These are phyloP conservation scores for Vultur gryphus DNA, from an alignment of 2,797 vertebrate species.

Conservation along the genomic window DNA sequence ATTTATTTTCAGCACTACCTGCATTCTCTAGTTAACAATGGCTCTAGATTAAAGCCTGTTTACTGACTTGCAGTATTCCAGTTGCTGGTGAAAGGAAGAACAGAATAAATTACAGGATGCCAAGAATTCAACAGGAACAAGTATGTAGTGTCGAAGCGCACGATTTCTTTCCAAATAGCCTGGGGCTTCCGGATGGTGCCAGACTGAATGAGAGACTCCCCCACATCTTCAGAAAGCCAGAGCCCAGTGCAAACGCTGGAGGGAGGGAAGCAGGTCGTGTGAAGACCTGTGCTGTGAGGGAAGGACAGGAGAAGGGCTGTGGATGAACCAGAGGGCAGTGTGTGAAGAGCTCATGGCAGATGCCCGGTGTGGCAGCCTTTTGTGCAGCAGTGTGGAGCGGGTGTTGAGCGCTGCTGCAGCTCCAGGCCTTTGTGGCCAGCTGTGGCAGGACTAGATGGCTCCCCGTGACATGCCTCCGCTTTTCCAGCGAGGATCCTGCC, in stretches of 20 bases:
- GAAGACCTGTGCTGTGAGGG: no score
- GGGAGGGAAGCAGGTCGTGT: not conserved
- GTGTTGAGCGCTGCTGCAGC: not conserved
- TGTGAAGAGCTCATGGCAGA: not conserved
- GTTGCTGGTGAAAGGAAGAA: not conserved
- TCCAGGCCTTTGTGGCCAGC: not conserved
- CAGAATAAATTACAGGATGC: conserved; percentile 16
- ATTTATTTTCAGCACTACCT: conserved; percentile 36
- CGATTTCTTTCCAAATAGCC: not conserved
- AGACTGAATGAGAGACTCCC: fast-evolving
- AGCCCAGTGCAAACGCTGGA: fast-evolving
- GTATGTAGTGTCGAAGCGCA: not conserved
- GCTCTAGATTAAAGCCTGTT: conserved; percentile 43
- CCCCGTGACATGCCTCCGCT: fast-evolving
- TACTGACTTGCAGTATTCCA: not conserved
- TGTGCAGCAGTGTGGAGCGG: fast-evolving
- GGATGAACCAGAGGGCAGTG: not conserved
- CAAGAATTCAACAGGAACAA: not conserved
- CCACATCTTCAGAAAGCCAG: not conserved
- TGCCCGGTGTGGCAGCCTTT: fast-evolving
- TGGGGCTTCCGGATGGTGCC: not conserved
- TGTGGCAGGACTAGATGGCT: not conserved
- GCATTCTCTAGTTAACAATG: conserved; percentile 41
- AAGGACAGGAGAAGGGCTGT: not conserved
- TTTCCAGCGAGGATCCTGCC: not conserved